Conservation (phyloP, 2,797 vertebrate species). For the Myotis pilosus region DNA sequence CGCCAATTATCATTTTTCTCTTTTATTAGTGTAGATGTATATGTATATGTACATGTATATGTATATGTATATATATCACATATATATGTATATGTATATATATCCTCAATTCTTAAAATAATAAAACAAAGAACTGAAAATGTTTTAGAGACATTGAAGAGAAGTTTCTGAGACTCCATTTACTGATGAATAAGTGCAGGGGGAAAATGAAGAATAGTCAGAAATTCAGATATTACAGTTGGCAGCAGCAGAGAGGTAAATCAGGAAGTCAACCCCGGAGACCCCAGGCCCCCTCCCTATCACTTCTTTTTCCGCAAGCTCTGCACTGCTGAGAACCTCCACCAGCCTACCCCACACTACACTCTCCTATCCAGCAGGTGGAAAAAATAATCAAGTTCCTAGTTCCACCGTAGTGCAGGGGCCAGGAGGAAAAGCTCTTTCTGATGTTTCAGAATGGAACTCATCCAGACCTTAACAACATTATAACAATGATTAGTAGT, state of each 20-base stretch:
- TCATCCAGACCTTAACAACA: background rate
- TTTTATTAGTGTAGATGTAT: too few species aligned
- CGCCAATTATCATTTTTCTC: too few species aligned
- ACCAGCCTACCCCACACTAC: background rate
- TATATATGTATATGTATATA: background rate
- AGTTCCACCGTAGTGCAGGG: background rate
- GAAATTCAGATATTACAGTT: background rate
- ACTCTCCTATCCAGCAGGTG: background rate
- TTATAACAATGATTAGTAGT: background rate
- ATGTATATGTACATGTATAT: too few species aligned
- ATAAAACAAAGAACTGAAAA: background rate
- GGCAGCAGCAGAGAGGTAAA: background rate
- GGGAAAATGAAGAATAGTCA: background rate
- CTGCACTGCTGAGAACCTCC: background rate
- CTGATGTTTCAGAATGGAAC: background rate
- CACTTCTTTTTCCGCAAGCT: background rate
- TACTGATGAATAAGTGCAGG: background rate
- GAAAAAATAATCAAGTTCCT: background rate
- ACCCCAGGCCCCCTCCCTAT: fast-evolving
- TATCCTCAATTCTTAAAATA: background rate
- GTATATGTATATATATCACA: background rate
- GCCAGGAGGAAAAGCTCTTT: background rate
- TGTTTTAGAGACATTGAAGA: background rate
- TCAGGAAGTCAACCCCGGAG: background rate
- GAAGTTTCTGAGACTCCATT: background rate